Conservation (phyloP, 2,797 vertebrate genomes). For the Tokudaia tokunoshimensis region DNA sequence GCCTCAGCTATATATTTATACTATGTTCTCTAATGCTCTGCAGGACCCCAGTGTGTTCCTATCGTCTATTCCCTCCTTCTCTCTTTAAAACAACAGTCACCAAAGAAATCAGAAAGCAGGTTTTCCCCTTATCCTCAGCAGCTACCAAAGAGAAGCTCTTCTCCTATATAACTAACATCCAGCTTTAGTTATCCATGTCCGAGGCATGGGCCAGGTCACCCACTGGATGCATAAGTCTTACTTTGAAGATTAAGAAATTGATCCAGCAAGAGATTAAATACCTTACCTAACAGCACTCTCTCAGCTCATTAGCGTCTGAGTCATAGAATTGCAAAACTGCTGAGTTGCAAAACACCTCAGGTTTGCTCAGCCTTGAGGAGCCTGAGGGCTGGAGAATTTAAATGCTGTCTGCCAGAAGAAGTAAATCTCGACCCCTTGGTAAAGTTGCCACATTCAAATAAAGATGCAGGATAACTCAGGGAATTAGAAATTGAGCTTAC, state of each 20-base stretch:
- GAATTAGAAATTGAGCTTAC: constrained; percentile 27
- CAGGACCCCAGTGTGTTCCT: not conserved
- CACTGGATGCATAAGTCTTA: not conserved
- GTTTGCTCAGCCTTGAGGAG: not conserved
- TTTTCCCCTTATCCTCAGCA: not conserved
- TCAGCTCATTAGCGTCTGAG: constrained; percentile 45
- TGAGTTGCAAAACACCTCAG: not conserved
- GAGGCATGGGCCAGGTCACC: not conserved
- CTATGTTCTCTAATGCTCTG: not conserved
- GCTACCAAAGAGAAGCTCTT: not conserved
- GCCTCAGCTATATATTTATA: not conserved
- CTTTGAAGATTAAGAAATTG: constrained; percentile 56
- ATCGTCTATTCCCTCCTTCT: not conserved
- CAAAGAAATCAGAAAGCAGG: not conserved
- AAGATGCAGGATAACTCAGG: not conserved
- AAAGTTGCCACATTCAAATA: constrained; percentile 24
- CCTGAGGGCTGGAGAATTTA: not conserved
- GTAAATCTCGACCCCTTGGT: not conserved
- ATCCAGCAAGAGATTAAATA: constrained; percentile 44
- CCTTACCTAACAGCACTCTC: not conserved
- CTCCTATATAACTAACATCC: not conserved
- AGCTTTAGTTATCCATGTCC: not conserved
- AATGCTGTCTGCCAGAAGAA: not conserved
- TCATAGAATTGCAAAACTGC: constrained; percentile 43
- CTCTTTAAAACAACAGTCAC: not conserved